Percentiles rank a stretch among this genome's conserved stretches.
Evolutionary conservation across 2,797 vertebrate genomes (phyloP).

Genomic region (Betta splendens): DNA sequence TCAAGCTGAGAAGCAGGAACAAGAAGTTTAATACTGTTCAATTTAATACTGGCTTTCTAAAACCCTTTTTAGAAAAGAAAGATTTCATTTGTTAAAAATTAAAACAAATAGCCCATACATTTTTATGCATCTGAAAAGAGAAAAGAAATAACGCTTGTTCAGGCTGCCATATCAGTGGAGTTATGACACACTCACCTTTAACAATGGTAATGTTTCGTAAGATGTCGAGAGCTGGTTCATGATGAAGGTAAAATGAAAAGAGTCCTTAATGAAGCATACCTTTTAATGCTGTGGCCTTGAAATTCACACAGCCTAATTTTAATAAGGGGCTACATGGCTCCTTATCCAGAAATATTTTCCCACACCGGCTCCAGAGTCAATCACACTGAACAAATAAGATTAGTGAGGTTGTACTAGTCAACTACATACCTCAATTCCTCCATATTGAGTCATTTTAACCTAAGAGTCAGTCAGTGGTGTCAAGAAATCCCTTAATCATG

Average conservation of each 20-base stretch:
- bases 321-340: slow-evolving; percentile 65
- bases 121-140: background rate
- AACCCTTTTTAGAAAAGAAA: too few relatives aligned
- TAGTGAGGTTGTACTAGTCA: slow-evolving; percentile 77
- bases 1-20: background rate
- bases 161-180: background rate
- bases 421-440: slow-evolving; percentile 73
- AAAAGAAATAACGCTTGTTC: background rate
- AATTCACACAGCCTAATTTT: slow-evolving; percentile 58
- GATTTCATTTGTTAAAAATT: background rate
- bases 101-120: background rate
- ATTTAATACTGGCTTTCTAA: too few relatives aligned
- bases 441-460: slow-evolving; percentile 63
- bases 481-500: slow-evolving; percentile 8
- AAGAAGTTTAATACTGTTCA: background rate
- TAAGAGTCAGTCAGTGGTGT: slow-evolving; percentile 24
- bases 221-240: slow-evolving; percentile 52
- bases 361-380: slow-evolving; percentile 82
- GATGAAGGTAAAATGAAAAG: slow-evolving; percentile 34
- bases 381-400: slow-evolving; percentile 88
- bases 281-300: slow-evolving; percentile 36
- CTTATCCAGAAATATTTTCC: slow-evolving; percentile 79
- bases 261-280: slow-evolving; percentile 23
- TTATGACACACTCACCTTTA: slow-evolving; percentile 59
- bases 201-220: slow-evolving; percentile 64